A percentile compares a stretch with the other conserved stretches of the same genome.
Evolutionary conservation across 2,888 invertebrate genomes (phyloP).

Genomic region (Amblyjoppa fuscipennis): DNA sequence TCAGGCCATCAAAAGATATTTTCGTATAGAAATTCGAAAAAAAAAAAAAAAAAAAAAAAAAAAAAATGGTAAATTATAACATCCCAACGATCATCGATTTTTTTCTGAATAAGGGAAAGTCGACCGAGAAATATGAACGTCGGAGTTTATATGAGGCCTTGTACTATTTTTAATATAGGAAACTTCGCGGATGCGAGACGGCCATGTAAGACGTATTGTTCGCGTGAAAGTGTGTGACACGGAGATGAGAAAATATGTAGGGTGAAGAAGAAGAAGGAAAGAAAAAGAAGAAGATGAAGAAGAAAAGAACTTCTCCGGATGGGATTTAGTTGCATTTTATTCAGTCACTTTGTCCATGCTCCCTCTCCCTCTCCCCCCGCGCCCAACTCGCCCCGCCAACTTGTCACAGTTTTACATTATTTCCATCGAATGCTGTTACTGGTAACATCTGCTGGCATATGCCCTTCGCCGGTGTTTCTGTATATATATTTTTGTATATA

Average conservation of each 20-base stretch:
- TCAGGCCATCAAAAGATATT: not conserved
- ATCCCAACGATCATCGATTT: not conserved
- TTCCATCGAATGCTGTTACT: conserved; percentile 76
- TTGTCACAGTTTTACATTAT: conserved; percentile 82
- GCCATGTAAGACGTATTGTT: not conserved
- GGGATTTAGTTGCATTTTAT: conserved; percentile 83
- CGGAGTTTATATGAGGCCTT: not conserved
- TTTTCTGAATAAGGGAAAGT: not conserved
- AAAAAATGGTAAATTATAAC: not conserved
- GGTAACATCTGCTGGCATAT: conserved; percentile 74
- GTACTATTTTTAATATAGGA: conserved; percentile 11
- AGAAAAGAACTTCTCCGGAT: not conserved
- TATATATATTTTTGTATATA: conserved; percentile 3
- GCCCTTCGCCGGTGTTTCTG: not conserved
- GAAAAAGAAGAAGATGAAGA: conserved; percentile 5
- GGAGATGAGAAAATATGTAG: not conserved
- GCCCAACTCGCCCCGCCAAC: conserved; percentile 68
- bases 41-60: too few relatives aligned
- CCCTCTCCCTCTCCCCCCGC: not conserved
- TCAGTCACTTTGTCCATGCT: conserved; percentile 82
- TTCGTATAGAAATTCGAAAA: not conserved
- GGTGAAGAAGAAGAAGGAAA: not conserved
- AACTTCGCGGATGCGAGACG: not conserved
- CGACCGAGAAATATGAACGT: not conserved
- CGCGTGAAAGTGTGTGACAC: not conserved